Evolutionary conservation across 1,140 invertebrate species (phyloP), one percentile per base, ranked within the genome.

Genomic region (Nixonia krombeini): DNA sequence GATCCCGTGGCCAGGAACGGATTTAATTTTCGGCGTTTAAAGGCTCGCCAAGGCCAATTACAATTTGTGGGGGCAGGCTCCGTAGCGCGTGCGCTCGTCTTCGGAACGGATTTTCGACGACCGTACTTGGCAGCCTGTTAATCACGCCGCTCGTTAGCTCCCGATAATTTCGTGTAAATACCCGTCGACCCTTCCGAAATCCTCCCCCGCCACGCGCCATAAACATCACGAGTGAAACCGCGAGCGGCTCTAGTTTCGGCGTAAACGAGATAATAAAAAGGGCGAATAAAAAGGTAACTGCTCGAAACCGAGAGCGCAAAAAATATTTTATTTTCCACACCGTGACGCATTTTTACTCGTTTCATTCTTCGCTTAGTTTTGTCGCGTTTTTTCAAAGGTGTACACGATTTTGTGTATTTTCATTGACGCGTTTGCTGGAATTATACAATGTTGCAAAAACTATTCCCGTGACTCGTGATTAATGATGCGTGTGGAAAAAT

Each of bases 121-220:
- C 50, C 53, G 47, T 58, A 38, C 52, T 64, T 42, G 35, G 62
- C 63, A 70, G 69, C 67, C 72, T 69, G 72, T 76, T 76, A 76
- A 73, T 74, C 72, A 74, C 58, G 42, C 15, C 41, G 56, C 72
- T 76, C 74, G 71, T 76, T 75, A 68, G 71, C 69, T 76, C 67
- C 74, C 66, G 74, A 74, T 76, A 71, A 72, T 74, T 76, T 70
- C 51, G 65, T 67, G 69, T 66, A 72, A 73, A 73, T 64, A 67
- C 31, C 46, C 49, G 29, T 16, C 49, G 56, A 65, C 47, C 59
- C 55, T 59, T 50, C 56, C 40, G 29, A 35, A 56, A 45, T 56
- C 53, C 55, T 59, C 51, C 56, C 55, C 52, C 44, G 52, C 44
- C 64, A 69, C 65, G 65, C 53, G 65, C 65, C 61, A 38, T 62